Conservation (phyloP, 1,140 invertebrate species). For the Drosophila varians region DNA sequence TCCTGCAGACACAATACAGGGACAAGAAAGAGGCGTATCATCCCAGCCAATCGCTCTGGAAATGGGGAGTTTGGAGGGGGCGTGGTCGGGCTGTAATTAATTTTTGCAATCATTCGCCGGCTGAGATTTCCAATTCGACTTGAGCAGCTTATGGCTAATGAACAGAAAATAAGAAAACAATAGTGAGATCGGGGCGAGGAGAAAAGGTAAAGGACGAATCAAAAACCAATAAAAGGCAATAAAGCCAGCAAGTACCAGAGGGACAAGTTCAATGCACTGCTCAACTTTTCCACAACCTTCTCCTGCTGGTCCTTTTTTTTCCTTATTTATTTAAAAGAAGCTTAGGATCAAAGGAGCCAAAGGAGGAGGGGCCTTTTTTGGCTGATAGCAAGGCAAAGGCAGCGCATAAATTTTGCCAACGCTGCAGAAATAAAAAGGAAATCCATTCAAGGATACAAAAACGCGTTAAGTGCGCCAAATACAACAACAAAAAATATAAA, state of each 20-base stretch:
- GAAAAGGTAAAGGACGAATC: constrained; percentile 62
- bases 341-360: constrained; percentile 50
- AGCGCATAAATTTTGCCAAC: constrained; percentile 72
- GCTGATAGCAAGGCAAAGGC: constrained; percentile 19
- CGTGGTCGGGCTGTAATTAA: constrained; percentile 64
- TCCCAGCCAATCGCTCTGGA: not conserved
- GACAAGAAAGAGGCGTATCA: constrained; percentile 71
- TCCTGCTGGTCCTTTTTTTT: constrained; percentile 18
- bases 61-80: constrained; percentile 3
- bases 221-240: constrained; percentile 78
- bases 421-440: constrained; percentile 68
- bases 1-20: constrained; percentile 56
- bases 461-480: constrained; percentile 69
- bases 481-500: constrained; percentile 31
- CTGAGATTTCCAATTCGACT: constrained; percentile 65
- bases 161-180: constrained; percentile 41
- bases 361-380: not conserved
- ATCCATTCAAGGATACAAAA: constrained; percentile 67
- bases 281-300: constrained; percentile 32
- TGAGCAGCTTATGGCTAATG: constrained; percentile 71
- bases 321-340: constrained; percentile 78
- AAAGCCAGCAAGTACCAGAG: constrained; percentile 38
- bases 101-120: constrained; percentile 56
- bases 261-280: constrained; percentile 62
- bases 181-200: not conserved